phyloP scores from a whole-genome alignment of 2,113 vertebrate genomes.

The Zapornia atra region DNA sequence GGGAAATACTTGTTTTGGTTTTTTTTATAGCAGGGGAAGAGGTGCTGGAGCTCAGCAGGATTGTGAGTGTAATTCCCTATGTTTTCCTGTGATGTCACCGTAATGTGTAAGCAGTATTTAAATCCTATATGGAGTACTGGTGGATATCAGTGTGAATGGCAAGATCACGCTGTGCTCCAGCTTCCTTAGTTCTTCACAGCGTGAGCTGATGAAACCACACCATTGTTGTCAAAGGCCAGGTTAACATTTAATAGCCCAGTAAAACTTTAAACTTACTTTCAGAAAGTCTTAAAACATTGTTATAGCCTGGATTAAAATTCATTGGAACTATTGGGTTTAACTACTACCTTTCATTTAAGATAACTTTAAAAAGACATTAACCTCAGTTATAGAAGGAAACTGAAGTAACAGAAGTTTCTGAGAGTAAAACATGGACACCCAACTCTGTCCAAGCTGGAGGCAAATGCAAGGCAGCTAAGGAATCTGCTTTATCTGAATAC shows the following conservation, averaged over 20 bases:
- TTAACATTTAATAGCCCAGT: conserved; percentile 65
- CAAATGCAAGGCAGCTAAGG: background rate
- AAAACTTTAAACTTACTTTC: conserved; percentile 65
- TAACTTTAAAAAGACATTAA: conserved; percentile 26
- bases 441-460: background rate
- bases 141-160: background rate
- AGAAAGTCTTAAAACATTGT: conserved; percentile 48
- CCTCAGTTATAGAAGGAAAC: background rate
- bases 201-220: conserved; percentile 35
- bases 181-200: background rate
- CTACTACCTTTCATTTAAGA: conserved; percentile 21
- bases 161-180: background rate
- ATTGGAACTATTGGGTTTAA: conserved; percentile 12
- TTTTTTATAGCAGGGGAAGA: background rate
- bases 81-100: background rate
- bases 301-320: conserved; percentile 55
- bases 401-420: background rate
- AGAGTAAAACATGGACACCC: background rate
- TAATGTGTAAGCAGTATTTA: background rate
- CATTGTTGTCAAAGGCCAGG: conserved; percentile 51
- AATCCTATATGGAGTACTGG: background rate
- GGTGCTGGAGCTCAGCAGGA: background rate
- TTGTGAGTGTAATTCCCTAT: background rate
- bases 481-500: background rate
- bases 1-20: background rate